Evolutionary conservation across 1,140 invertebrate genomes (phyloP), one percentile per base, ranked within the genome.

Genomic region (Aphelinus atriplicis): DNA sequence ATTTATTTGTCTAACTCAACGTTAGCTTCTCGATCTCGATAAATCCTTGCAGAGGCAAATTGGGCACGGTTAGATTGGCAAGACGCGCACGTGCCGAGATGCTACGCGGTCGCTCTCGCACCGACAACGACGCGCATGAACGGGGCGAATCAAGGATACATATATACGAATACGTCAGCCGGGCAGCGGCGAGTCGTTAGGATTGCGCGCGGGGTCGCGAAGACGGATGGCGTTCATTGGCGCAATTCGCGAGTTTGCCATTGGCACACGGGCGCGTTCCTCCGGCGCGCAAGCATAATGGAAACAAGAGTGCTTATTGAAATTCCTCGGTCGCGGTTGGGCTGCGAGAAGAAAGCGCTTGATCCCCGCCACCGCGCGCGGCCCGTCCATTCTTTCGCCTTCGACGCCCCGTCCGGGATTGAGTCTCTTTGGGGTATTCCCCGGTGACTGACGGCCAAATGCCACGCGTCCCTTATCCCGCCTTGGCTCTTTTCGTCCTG

Each of bases 231-330:
- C 45, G 64, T 62, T 64, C 61, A n/a, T 9, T 9, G 63, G 47
- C 7, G 43, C 3, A 57, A 53, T 50, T 62, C 68, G 68, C 68
- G 58, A 71, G 68, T 61, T 62, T 63, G 7, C 47, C 48, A 65
- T 65, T 62, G 60, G 43, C 43, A 7, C 53, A 43, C 9, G 2
- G 26, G 26, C 26, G 2, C 9, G 47, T 48, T 6, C 46, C 7
- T 43, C 7, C 43, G 51, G 6, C 65, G 26, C 53, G 26, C 26
- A 26, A 26, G 26, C 26, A 26, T 26, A 26, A 26, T 26, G 26
- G 26, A 26, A 26, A 26, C 26, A 78, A 81, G 76, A 80, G 76
- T 78, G 74, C 74, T 82, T 82, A 82, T 81, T 81, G 80, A 82
- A 80, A 82, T 82, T 82, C 79, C 78, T 78, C 10, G 53, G 61